Base-by-base conservation (phyloP, 2,888 invertebrate species). In the Phlogophora meticulosa region DNA sequence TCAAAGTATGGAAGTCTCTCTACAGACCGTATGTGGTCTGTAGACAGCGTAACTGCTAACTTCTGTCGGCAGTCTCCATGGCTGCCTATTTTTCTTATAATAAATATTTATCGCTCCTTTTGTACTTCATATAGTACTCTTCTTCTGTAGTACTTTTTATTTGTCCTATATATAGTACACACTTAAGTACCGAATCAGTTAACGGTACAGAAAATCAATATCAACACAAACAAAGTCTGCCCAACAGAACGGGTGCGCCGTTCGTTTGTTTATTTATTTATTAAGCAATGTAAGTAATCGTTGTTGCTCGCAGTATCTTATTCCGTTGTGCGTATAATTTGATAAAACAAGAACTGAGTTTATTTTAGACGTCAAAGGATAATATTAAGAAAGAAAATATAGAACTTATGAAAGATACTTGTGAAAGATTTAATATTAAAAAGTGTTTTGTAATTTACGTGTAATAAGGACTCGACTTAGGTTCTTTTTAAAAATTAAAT, bases 141-240 rank as follows among this genome's bases (percentile, higher is more conserved):
- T 40, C 22, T 32, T 36, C 13, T 45, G 9, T 34, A 24, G 45
- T 45, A 32, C 22, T 58, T 32, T 45, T 22, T 20, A 43, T 34
- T 51, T 40, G 51, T 45, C 15, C 13, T 46, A 11, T 22, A 20
- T 2, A 9, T 15, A 45, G n/a, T 22, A 51, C n/a, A 42, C 13
- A 49, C 10, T 34, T 28, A 10, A 34, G 53, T 42, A 55, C 42
- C 10, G 22, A 78, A 64, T 59, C 52, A 48, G 51, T 51, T 78
- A 60, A 34, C 51, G 43, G 10, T 32, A 32, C 46, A 24, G 42
- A 74, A 52, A 77, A 74, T 66, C 78, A 56, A 74, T 77, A 66
- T 36, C 11, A 65, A 73, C 66, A 59, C 78, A 78, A 78, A 78
- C 68, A 74, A 55, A n/a, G 43, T 32, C 42, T 45, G 20, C 9